Conservation (phyloP, 2,113 vertebrate genomes). For the Scopus umbretta region DNA sequence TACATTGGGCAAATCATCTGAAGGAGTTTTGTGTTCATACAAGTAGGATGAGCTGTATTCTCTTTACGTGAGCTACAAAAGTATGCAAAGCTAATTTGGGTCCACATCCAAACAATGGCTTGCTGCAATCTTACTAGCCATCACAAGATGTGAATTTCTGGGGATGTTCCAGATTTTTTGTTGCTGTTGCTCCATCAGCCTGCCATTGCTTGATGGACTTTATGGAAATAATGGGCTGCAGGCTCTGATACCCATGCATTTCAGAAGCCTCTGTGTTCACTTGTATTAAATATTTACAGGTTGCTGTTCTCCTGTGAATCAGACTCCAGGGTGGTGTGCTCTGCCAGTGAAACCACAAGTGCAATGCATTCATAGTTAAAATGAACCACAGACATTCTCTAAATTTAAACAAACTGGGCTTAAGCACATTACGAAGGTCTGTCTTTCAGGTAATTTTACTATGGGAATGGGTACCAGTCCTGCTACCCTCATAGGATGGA, state of each 20-base stretch:
- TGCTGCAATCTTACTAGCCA: neutral
- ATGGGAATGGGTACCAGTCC: neutral
- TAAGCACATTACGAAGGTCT: neutral
- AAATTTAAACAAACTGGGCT: neutral
- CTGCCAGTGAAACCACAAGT: neutral
- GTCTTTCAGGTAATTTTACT: neutral
- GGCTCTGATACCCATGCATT: neutral
- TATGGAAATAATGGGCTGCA: neutral
- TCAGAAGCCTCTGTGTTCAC: neutral
- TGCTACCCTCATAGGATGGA: neutral
- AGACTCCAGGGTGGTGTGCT: neutral
- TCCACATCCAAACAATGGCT: neutral
- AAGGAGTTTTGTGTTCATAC: neutral
- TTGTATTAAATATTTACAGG: neutral
- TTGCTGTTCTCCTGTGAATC: neutral
- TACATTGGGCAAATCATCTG: neutral
- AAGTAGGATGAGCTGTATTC: neutral
- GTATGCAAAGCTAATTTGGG: neutral
- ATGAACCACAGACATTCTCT: neutral
- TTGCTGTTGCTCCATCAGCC: neutral
- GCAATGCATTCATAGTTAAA: neutral
- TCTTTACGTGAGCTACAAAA: neutral
- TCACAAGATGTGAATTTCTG: neutral
- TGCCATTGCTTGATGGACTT: neutral
- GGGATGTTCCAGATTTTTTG: neutral